phyloP scores from a whole-genome alignment of 2,113 vertebrate genomes.

The Mormyrus iriodes region DNA sequence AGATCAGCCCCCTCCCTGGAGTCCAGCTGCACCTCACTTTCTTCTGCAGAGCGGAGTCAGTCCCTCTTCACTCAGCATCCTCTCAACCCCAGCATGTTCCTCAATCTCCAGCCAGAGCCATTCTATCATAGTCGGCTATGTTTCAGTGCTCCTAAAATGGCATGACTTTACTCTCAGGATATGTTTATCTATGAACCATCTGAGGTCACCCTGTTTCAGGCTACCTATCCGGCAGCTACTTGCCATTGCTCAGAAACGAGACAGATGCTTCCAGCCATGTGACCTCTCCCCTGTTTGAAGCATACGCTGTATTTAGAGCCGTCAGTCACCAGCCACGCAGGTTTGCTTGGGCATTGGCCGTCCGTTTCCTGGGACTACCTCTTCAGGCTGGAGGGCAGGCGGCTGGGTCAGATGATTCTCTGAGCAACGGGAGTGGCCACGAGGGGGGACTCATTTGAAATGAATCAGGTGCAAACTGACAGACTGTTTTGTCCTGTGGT shows the following conservation, averaged over 20 bases:
- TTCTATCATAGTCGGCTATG: too few species aligned
- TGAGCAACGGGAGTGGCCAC: conserved; percentile 5
- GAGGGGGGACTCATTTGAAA: background rate
- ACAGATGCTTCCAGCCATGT: background rate
- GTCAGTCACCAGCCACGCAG: background rate
- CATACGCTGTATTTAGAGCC: background rate
- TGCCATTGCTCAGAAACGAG: background rate
- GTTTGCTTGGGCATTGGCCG: background rate
- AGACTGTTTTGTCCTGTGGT: too few species aligned
- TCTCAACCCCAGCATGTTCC: background rate
- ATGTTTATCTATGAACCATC: background rate
- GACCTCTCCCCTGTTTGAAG: background rate
- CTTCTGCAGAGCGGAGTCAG: background rate
- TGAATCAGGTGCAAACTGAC: too few species aligned
- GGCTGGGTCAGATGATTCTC: background rate
- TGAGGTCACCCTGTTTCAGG: background rate
- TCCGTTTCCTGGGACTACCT: background rate
- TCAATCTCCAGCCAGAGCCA: too few species aligned
- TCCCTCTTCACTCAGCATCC: background rate
- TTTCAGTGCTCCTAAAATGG: background rate
- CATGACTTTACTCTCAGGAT: background rate
- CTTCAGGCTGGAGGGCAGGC: background rate
- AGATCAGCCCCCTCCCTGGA: too few species aligned
- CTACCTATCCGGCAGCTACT: background rate
- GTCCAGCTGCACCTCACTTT: background rate